Percentiles rank a stretch among this genome's conserved stretches.
These are phyloP conservation scores for Cisticola juncidis DNA, from an alignment of 2,113 vertebrate species.

Conservation along the genomic window DNA sequence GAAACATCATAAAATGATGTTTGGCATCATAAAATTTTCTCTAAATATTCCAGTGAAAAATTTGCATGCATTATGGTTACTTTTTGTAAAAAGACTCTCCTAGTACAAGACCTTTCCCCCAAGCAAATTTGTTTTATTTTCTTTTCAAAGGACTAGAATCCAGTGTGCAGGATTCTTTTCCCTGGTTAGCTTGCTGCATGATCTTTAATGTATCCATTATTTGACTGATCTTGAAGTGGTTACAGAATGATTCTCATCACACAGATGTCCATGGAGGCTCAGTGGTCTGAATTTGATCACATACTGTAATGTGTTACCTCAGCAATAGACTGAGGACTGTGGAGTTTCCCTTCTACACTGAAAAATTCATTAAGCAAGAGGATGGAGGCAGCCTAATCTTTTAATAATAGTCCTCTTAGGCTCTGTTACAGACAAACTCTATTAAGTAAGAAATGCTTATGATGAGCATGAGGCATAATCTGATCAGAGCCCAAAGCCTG, in stretches of 20 bases:
- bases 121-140: not conserved
- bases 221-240: not conserved
- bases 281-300: not conserved
- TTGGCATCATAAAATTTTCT: not conserved
- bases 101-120: not conserved
- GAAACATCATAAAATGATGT: not conserved
- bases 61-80: not conserved
- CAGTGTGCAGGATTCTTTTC: not conserved
- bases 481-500: not conserved
- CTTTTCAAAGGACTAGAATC: not conserved
- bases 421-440: constrained; percentile 1
- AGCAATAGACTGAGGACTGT: not conserved
- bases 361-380: constrained; percentile 4
- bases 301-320: not conserved
- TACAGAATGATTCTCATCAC: not conserved
- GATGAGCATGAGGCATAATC: not conserved
- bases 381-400: not conserved
- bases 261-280: not conserved
- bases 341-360: not conserved
- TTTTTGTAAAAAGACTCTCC: not conserved
- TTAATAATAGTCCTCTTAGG: constrained; percentile 10
- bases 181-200: not conserved
- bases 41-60: not conserved
- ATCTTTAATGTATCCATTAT: not conserved
- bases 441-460: not conserved